A percentile compares a stretch with the other conserved stretches of the same genome.
phyloP scores from a whole-genome alignment of 2,797 vertebrate species.

The Pachyuromys duprasi region DNA sequence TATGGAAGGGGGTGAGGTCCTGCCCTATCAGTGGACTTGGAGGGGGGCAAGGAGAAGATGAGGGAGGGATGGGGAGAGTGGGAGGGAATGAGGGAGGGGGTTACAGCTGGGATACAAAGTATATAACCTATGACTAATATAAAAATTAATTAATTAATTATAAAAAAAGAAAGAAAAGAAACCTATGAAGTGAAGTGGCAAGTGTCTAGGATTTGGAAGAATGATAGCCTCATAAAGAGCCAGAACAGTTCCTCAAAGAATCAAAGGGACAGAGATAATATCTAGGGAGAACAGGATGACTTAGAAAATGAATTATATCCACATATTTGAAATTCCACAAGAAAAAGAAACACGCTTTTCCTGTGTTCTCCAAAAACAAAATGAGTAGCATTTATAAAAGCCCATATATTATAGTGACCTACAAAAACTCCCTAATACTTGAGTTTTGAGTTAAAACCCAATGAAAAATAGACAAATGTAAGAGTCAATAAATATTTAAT shows the following conservation, averaged over 20 bases:
- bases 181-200: background rate
- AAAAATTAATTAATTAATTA: no score
- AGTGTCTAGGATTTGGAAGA: background rate
- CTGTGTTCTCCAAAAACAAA: constrained; percentile 40
- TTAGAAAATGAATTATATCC: background rate
- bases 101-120: no score
- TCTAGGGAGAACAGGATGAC: background rate
- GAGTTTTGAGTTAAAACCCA: background rate
- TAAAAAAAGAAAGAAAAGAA: constrained; percentile 25
- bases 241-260: background rate
- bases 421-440: background rate
- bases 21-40: no score
- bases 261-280: background rate
- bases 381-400: background rate
- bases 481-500: background rate
- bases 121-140: no score
- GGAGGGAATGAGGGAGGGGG: no score
- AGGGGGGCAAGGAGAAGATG: no score
- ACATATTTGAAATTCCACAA: constrained; percentile 34
- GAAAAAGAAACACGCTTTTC: background rate
- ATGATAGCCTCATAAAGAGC: background rate
- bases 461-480: background rate
- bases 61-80: no score
- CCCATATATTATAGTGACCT: constrained; percentile 16
- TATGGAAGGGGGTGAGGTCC: no score